These are phyloP conservation scores for Anthopleura sola DNA, from an alignment of 64 coral and sea anemone genomes.

Conservation along the genomic window DNA sequence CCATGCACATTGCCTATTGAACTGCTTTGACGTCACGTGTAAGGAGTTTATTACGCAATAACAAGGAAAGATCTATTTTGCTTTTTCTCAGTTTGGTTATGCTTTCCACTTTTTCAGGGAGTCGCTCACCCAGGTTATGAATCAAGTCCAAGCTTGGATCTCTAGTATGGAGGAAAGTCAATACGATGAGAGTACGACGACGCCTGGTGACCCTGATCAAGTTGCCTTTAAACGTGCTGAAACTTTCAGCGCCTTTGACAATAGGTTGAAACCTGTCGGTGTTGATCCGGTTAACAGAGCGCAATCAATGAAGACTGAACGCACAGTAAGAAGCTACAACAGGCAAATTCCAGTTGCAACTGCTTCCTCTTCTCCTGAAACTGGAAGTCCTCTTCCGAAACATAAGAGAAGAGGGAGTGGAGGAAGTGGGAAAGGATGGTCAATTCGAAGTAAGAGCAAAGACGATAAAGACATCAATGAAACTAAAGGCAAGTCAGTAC, in stretches of 20 bases:
- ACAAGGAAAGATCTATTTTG: too few relatives aligned
- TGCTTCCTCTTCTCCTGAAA: background rate
- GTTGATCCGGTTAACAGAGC: conserved; percentile 58
- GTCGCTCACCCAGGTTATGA: conserved; percentile 20
- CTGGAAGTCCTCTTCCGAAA: conserved; percentile 66
- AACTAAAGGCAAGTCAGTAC: conserved; percentile 23
- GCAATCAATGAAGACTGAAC: conserved; percentile 84
- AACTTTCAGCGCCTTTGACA: conserved; percentile 90
- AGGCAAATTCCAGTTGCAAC: conserved; percentile 35
- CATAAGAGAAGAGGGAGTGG: conserved; percentile 82
- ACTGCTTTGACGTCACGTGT: too few relatives aligned
- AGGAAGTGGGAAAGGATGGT: conserved; percentile 53
- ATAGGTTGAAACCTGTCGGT: conserved; percentile 63
- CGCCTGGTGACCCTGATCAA: conserved; percentile 17
- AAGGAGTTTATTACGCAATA: too few relatives aligned
- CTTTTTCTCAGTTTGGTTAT: background rate
- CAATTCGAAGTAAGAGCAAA: conserved; percentile 48
- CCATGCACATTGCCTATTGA: too few relatives aligned
- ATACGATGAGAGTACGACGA: conserved; percentile 2
- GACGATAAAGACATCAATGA: conserved; percentile 53
- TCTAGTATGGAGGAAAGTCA: conserved; percentile 35
- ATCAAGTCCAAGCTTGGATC: conserved; percentile 41
- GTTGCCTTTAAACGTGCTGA: conserved; percentile 79
- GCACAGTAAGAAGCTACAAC: conserved; percentile 49
- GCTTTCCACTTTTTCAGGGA: conserved; percentile 35